A percentile compares a stretch with the other conserved stretches of the same genome.
Conservation (phyloP, 2,888 invertebrate species). For the Baronia brevicornis region DNA sequence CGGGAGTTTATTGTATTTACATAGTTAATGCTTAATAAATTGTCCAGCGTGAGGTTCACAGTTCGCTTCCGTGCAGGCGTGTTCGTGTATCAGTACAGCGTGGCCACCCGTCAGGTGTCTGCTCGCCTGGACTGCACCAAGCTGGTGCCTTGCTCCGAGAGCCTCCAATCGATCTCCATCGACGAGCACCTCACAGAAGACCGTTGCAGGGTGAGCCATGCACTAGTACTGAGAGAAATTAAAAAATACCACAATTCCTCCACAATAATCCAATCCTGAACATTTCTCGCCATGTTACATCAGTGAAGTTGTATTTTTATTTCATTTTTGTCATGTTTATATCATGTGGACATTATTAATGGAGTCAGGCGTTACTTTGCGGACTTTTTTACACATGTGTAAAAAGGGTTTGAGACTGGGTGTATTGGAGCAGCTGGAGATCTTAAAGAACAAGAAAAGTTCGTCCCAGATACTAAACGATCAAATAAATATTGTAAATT, state of each 20-base stretch:
- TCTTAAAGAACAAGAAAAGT: too few relatives aligned
- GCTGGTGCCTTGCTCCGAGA: conserved; percentile 93
- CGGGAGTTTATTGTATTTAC: too few relatives aligned
- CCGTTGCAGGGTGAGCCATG: conserved; percentile 36
- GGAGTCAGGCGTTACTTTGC: too few relatives aligned
- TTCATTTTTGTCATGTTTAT: too few relatives aligned
- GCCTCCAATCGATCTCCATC: conserved; percentile 91
- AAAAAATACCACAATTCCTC: conserved; percentile 52
- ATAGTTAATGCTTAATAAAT: not conserved
- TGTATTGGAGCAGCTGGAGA: too few relatives aligned
- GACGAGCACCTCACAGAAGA: conserved; percentile 89
- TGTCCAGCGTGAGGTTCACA: not conserved
- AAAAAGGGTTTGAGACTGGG: too few relatives aligned
- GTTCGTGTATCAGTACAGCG: conserved; percentile 92
- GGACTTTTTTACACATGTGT: too few relatives aligned
- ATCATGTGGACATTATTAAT: too few relatives aligned
- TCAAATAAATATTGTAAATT: too few relatives aligned
- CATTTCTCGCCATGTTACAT: not conserved
- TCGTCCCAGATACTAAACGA: too few relatives aligned
- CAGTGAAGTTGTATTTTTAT: too few relatives aligned
- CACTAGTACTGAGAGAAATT: conserved; percentile 79
- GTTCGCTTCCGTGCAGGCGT: conserved; percentile 72
- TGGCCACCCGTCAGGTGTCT: conserved; percentile 77
- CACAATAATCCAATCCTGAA: not conserved
- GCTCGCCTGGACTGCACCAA: conserved; percentile 93